Base-by-base conservation (phyloP, 1,140 invertebrate species). In the Heliconius hermathena region DNA sequence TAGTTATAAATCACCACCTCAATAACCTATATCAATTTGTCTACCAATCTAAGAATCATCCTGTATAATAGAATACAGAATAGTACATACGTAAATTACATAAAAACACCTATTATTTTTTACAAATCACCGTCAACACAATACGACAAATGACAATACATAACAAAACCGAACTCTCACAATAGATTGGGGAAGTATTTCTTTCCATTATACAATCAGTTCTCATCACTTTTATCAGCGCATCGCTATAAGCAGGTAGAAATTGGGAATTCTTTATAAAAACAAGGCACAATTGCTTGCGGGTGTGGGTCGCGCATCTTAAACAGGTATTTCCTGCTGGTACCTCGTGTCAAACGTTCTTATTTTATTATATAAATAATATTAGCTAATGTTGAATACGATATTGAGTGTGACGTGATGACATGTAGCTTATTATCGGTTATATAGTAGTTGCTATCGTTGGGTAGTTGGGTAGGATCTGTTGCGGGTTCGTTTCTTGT, bases 271-370 rank as follows among this genome's bases (percentile, higher is more conserved):
- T 66, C 26, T 77, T 71, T 79, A 29, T 46, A 79, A 79, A 79
- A 79, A 79, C 77, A 79, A 66, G 73, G 77, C 18, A 79, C 72
- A 74, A 79, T 79, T 41, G 52, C 71, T 78, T 49, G 66, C 75
- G 75, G 41, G 75, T 78, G 77, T 70, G 38, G 52, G 77, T 60
- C 54, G 71, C 54, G 77, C 77, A 78, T 78, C 72, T 74, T 78
- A 78, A 78, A 49, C 72, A 78, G 54, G 72, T 49, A 78, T 78
- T 60, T 78, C 72, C 77, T 73, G 77, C 73, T 57, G n/a, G 72
- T n/a, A 78, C 26, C 72, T 72, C 54, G 36, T 74, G 54, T 78
- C 71, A 73, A 80, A n/a, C 41, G 38, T n/a, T 76, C 8, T 76
- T 36, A 76, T 71, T 71, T 52, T 76, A 36, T 46, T 11, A 46